These are phyloP conservation scores for Drosophila tanythrix DNA, from an alignment of 2,888 invertebrate genomes.

Conservation along the genomic window DNA sequence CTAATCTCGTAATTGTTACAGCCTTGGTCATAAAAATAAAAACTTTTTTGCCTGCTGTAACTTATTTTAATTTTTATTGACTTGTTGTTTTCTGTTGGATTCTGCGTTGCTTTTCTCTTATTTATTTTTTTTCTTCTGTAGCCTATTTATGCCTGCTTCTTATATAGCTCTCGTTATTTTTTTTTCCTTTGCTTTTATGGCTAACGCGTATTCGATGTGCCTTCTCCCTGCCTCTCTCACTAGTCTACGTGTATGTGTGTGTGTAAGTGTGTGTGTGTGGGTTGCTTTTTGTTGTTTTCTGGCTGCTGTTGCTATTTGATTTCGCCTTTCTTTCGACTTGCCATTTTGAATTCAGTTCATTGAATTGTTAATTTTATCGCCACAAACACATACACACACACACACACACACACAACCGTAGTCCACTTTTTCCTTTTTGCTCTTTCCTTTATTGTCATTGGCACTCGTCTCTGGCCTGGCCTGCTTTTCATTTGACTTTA, in stretches of 20 bases:
- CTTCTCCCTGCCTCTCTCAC: neutral
- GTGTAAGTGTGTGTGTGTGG: conserved; percentile 3
- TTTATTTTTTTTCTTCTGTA: conserved; percentile 2
- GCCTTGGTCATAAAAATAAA: conserved; percentile 58
- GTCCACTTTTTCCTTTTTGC: conserved; percentile 19
- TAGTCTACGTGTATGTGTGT: neutral
- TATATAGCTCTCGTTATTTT: conserved; percentile 31
- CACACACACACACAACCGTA: conserved; percentile 2
- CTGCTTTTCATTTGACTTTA: conserved; percentile 69
- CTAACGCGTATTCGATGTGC: conserved; percentile 32
- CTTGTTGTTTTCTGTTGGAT: conserved; percentile 51
- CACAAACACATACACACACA: conserved; percentile 37
- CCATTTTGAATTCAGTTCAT: conserved; percentile 79
- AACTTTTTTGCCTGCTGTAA: conserved; percentile 67
- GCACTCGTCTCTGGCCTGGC: conserved; percentile 27
- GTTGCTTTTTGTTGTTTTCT: conserved; percentile 36
- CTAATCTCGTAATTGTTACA: conserved; percentile 58
- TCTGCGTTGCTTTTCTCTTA: conserved; percentile 4
- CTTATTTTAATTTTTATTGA: conserved; percentile 75
- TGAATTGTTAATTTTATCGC: conserved; percentile 79
- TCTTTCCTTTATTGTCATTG: conserved; percentile 73
- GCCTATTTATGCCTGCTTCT: conserved; percentile 25
- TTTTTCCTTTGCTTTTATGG: conserved; percentile 54
- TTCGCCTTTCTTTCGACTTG: conserved; percentile 76
- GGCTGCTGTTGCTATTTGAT: conserved; percentile 61